Conservation (phyloP, 2,113 vertebrate species). For the Rhegmatorhina hoffmannsi region DNA sequence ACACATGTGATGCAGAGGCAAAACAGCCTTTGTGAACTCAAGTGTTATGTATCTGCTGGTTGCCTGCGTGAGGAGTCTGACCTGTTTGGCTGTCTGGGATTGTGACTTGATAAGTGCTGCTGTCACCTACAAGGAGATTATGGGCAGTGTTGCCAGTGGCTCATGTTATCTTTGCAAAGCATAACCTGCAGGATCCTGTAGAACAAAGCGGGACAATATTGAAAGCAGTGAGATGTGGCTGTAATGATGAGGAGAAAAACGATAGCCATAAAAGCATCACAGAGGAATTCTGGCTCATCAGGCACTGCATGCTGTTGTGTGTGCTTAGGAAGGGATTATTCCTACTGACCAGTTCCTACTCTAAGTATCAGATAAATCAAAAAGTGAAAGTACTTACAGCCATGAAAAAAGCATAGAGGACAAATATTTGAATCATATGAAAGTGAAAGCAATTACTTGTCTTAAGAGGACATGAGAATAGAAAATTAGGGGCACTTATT, state of each 20-base stretch:
- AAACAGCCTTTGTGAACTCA: background rate
- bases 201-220: slow-evolving; percentile 22
- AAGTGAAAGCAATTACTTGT: background rate
- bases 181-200: slow-evolving; percentile 10
- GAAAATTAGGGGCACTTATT: background rate
- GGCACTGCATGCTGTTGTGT: background rate
- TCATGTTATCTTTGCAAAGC: slow-evolving; percentile 25
- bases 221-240: slow-evolving; percentile 32
- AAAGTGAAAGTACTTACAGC: background rate
- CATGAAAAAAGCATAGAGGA: background rate
- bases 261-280: background rate
- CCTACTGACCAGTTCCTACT: background rate
- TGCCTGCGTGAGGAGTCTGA: background rate
- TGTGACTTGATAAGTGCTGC: background rate
- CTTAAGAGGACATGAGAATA: background rate
- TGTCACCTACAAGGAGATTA: background rate
- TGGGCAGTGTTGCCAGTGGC: background rate
- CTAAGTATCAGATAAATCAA: background rate
- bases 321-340: background rate
- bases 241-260: background rate
- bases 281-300: background rate
- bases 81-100: background rate
- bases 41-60: background rate
- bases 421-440: background rate
- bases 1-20: background rate